Evolutionary conservation across 2,797 vertebrate species (phyloP).

Genomic region (Channa striata): DNA sequence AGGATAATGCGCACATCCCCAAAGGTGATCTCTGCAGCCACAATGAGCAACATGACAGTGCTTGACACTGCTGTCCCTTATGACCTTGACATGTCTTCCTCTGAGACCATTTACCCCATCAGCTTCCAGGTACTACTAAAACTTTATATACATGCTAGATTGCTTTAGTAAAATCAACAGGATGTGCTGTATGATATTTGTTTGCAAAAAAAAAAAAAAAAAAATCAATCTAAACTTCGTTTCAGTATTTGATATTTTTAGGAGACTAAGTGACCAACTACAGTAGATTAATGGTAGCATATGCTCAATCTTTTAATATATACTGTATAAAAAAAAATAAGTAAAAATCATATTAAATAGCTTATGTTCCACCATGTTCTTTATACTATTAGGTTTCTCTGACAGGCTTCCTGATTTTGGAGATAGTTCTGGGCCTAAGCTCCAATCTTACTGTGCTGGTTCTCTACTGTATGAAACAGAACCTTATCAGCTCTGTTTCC

Average conservation of each 20-base stretch:
- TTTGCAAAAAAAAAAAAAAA: not conserved
- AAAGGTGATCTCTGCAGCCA: slow-evolving; percentile 85
- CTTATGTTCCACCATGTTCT: not conserved
- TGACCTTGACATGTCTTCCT: slow-evolving; percentile 86
- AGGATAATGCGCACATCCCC: slow-evolving; percentile 81
- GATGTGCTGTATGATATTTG: not conserved
- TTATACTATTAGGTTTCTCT: slow-evolving; percentile 87
- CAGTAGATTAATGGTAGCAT: not conserved
- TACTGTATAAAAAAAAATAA: not conserved
- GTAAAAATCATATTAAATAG: not conserved
- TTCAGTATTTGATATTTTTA: not conserved
- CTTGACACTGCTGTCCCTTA: slow-evolving; percentile 88
- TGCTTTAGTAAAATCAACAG: not conserved
- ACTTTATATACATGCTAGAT: not conserved
- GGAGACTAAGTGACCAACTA: not conserved
- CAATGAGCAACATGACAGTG: slow-evolving; percentile 94
- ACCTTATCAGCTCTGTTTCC: slow-evolving; percentile 96
- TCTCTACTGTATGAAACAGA: slow-evolving; percentile 98
- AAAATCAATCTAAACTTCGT: not conserved
- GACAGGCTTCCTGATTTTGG: slow-evolving; percentile 93
- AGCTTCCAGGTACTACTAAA: slow-evolving; percentile 90
- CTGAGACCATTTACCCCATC: slow-evolving; percentile 88
- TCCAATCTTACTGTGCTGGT: slow-evolving; percentile 96
- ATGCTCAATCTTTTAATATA: not conserved
- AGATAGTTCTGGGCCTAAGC: slow-evolving; percentile 95